A percentile compares a stretch with the other conserved stretches of the same genome.
Conservation (phyloP, 2,888 invertebrate species). For the Himalopsyche tibetana region DNA sequence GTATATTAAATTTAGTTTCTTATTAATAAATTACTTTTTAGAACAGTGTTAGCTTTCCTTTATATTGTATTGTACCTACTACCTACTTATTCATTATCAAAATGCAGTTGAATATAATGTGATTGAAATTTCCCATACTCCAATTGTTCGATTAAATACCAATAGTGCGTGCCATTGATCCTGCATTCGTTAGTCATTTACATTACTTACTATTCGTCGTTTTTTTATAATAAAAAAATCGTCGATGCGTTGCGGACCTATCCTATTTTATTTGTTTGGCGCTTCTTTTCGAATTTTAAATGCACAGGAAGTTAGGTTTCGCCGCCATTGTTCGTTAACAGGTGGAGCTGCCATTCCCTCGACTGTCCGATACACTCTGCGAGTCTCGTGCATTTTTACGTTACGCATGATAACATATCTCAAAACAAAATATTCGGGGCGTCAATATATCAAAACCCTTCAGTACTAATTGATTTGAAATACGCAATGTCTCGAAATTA, state of each 20-base stretch:
- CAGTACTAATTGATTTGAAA: too few species aligned
- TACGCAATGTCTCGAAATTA: too few species aligned
- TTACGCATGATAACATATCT: conserved; percentile 55
- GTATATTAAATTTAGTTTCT: too few species aligned
- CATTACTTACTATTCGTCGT: conserved; percentile 56
- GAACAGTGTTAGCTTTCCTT: too few species aligned
- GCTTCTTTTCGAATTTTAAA: conserved; percentile 67
- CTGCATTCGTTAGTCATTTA: conserved; percentile 8
- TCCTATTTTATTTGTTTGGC: conserved; percentile 72
- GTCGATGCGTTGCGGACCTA: conserved; percentile 71
- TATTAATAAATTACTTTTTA: too few species aligned
- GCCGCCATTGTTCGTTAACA: conserved; percentile 70
- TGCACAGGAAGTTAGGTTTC: conserved; percentile 66
- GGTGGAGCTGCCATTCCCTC: conserved; percentile 73
- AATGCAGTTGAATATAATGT: background rate
- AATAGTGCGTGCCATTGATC: conserved; percentile 55
- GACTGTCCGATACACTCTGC: conserved; percentile 52
- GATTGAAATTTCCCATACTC: conserved; percentile 28
- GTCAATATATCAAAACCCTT: background rate
- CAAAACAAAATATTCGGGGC: conserved; percentile 1
- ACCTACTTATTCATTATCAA: background rate
- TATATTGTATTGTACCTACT: too few species aligned
- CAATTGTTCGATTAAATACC: conserved; percentile 27
- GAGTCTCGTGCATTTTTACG: conserved; percentile 54
- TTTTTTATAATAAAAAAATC: conserved; percentile 53